Evolutionary conservation across 2,113 vertebrate species (phyloP).

Genomic region (Podarcis raffonei): DNA sequence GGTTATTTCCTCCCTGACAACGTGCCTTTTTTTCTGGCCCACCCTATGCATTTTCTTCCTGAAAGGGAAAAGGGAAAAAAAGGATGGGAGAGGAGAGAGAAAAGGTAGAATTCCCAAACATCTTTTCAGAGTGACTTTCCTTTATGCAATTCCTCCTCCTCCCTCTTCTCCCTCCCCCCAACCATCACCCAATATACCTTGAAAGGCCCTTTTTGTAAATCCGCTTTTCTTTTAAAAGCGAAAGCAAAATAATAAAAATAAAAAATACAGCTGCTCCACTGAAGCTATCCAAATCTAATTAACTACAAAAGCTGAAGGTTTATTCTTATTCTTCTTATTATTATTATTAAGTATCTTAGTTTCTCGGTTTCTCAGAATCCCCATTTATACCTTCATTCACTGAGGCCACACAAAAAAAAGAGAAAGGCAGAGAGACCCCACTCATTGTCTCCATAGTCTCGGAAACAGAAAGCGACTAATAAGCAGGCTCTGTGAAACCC

Average conservation of each 20-base stretch:
- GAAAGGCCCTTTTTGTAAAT: constrained; percentile 75
- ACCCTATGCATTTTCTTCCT: constrained; percentile 3
- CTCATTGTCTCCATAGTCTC: constrained; percentile 81
- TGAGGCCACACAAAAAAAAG: constrained; percentile 69
- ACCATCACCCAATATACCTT: constrained; percentile 74
- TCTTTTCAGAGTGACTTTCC: constrained; percentile 66
- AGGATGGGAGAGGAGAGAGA: not conserved
- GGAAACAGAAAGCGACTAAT: constrained; percentile 78
- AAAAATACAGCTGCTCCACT: constrained; percentile 75
- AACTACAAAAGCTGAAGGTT: constrained; percentile 70
- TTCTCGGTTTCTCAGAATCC: constrained; percentile 75
- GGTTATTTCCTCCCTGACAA: constrained; percentile 35
- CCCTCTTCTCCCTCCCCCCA: constrained; percentile 42
- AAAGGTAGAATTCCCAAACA: constrained; percentile 67
- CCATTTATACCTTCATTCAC: constrained; percentile 81
- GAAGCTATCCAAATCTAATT: constrained; percentile 85
- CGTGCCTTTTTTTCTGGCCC: constrained; percentile 25
- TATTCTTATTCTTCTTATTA: constrained; percentile 63
- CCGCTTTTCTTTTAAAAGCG: constrained; percentile 52
- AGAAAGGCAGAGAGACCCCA: constrained; percentile 78
- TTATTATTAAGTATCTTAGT: constrained; percentile 78
- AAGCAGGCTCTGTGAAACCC: constrained; percentile 79
- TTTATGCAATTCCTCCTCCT: constrained; percentile 63
- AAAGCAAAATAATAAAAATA: not conserved
- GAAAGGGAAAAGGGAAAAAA: constrained; percentile 11